phyloP scores from a whole-genome alignment of 2,888 invertebrate genomes.

The Schizotus pectinicornis region DNA sequence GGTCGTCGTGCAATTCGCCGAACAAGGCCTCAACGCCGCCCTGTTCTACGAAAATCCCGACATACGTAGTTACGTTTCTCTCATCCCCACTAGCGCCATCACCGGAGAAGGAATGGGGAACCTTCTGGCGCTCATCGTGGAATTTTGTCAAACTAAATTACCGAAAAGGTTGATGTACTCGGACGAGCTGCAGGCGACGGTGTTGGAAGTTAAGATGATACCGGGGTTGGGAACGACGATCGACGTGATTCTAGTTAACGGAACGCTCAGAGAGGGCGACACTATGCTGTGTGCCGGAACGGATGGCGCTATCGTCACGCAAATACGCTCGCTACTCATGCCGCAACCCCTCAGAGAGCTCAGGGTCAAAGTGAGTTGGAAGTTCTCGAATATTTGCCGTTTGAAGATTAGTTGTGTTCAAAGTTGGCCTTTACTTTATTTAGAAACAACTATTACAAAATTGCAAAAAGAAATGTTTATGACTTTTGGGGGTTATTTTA shows the following conservation, averaged over 20 bases:
- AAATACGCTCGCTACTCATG: slow-evolving; percentile 95
- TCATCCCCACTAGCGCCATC: slow-evolving; percentile 97
- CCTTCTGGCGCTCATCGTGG: slow-evolving; percentile 89
- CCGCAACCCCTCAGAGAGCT: slow-evolving; percentile 98
- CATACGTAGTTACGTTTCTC: slow-evolving; percentile 87
- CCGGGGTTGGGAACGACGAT: slow-evolving; percentile 98
- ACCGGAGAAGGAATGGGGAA: slow-evolving; percentile 97
- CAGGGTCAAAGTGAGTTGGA: slow-evolving; percentile 80
- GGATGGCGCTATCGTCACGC: slow-evolving; percentile 97
- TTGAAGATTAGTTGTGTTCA: too few species aligned
- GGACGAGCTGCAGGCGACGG: slow-evolving; percentile 86
- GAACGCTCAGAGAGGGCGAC: slow-evolving; percentile 90
- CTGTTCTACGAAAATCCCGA: slow-evolving; percentile 97
- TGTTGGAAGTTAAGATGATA: slow-evolving; percentile 90
- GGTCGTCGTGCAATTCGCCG: slow-evolving; percentile 91
- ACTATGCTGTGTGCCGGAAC: slow-evolving; percentile 96
- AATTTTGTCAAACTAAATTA: slow-evolving; percentile 78
- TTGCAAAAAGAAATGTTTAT: too few species aligned
- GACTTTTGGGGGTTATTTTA: too few species aligned
- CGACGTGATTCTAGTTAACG: slow-evolving; percentile 98
- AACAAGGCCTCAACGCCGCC: slow-evolving; percentile 92
- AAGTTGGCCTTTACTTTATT: too few species aligned
- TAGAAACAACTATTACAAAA: too few species aligned
- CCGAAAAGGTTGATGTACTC: slow-evolving; percentile 81
- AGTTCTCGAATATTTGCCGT: too few species aligned